Percentiles rank a stretch among this genome's conserved stretches.
phyloP scores from a whole-genome alignment of 2,797 vertebrate species.

The Schizopygopsis malacanthus region DNA sequence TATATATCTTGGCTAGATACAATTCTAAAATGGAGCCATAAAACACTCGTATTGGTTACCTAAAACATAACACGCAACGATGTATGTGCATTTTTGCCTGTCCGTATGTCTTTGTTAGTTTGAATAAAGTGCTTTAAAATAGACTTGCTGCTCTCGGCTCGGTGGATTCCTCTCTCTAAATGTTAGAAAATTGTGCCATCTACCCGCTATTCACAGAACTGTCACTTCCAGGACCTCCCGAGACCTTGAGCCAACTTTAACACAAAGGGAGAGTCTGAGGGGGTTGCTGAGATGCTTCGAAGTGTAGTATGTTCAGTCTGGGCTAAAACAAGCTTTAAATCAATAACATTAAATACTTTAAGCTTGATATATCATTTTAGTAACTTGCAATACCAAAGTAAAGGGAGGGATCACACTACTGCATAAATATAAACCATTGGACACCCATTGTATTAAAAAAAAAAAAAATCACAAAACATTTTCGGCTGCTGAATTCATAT shows the following conservation, averaged over 20 bases:
- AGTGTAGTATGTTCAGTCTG: slow-evolving; percentile 37
- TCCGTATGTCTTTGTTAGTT: slow-evolving; percentile 87
- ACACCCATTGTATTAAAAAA: too few relatives aligned
- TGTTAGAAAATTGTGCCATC: slow-evolving; percentile 99
- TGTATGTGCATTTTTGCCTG: slow-evolving; percentile 79
- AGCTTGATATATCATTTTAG: slow-evolving; percentile 11
- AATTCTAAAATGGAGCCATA: neutral
- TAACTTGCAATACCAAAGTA: neutral
- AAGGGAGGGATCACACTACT: neutral
- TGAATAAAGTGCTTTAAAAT: slow-evolving; percentile 88
- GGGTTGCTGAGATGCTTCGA: slow-evolving; percentile 63
- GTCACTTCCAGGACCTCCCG: slow-evolving; percentile 88
- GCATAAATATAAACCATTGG: neutral
- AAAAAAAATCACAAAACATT: neutral
- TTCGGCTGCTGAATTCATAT: neutral
- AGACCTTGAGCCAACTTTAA: slow-evolving; percentile 85
- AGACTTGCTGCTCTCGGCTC: slow-evolving; percentile 82
- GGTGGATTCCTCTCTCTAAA: slow-evolving; percentile 88
- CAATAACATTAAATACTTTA: slow-evolving; percentile 39
- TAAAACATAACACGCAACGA: neutral
- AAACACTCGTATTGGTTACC: neutral
- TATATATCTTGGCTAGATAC: neutral
- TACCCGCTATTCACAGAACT: slow-evolving; percentile 98
- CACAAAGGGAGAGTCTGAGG: slow-evolving; percentile 72
- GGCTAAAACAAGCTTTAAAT: slow-evolving; percentile 43